Evolutionary conservation across 2,888 invertebrate species (phyloP).

Genomic region (Cryptophagus acutangulus): DNA sequence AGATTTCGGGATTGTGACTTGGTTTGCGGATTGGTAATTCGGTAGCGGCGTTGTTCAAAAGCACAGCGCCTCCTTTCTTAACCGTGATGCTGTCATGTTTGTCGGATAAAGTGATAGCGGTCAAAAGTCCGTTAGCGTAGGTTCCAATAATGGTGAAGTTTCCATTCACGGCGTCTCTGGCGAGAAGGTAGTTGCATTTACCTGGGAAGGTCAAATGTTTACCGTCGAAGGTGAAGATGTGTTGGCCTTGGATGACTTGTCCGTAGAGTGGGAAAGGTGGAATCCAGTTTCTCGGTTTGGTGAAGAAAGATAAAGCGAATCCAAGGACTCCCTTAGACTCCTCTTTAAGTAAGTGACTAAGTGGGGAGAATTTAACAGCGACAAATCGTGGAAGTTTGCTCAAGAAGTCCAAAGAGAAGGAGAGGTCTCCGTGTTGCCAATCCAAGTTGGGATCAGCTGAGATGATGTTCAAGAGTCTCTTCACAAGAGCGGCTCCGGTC

Average conservation of each 20-base stretch:
- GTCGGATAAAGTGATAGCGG: constrained; percentile 65
- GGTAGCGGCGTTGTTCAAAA: constrained; percentile 59
- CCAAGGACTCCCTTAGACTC: constrained; percentile 51
- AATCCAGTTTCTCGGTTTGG: constrained; percentile 55
- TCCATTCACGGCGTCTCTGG: constrained; percentile 77
- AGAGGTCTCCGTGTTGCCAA: constrained; percentile 7
- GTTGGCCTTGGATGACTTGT: constrained; percentile 71
- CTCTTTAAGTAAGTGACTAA: constrained; percentile 57
- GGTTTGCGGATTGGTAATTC: constrained; percentile 70
- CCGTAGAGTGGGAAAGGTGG: constrained; percentile 62
- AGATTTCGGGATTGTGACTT: constrained; percentile 54
- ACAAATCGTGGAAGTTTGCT: constrained; percentile 54
- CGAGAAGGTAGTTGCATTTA: constrained; percentile 77
- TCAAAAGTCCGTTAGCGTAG: constrained; percentile 63
- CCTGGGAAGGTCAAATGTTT: constrained; percentile 76
- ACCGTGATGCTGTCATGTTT: constrained; percentile 57
- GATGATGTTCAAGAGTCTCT: constrained; percentile 38
- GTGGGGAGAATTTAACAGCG: constrained; percentile 55
- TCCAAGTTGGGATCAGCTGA: constrained; percentile 13
- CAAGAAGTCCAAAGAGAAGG: constrained; percentile 28
- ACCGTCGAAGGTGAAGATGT: constrained; percentile 86
- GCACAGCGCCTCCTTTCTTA: constrained; percentile 54
- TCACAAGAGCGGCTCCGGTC: constrained; percentile 43
- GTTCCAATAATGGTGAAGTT: constrained; percentile 79
- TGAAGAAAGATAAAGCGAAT: constrained; percentile 51